phyloP scores from a whole-genome alignment of 2,797 vertebrate genomes.

The Intellagama lesueurii region DNA sequence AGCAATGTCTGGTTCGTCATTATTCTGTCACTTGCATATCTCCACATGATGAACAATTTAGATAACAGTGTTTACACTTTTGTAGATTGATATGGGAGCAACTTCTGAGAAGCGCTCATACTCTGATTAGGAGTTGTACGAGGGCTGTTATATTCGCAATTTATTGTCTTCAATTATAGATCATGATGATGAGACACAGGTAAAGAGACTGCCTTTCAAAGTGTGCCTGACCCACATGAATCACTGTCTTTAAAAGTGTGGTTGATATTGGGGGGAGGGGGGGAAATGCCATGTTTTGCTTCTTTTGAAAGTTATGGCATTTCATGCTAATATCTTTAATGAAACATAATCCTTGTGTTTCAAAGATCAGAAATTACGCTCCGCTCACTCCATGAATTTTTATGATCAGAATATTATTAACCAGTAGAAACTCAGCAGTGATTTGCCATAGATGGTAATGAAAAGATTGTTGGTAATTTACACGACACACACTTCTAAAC shows the following conservation, averaged over 20 bases:
- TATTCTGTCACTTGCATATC: too few relatives aligned
- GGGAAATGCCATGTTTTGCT: background rate
- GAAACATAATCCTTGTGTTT: background rate
- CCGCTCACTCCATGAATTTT: background rate
- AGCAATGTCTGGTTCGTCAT: background rate
- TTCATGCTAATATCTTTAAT: background rate
- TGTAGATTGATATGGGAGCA: background rate
- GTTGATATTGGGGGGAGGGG: background rate
- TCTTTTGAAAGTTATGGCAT: background rate
- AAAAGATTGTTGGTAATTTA: constrained; percentile 2
- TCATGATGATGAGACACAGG: background rate
- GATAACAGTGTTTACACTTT: background rate
- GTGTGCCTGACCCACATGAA: background rate
- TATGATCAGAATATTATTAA: background rate
- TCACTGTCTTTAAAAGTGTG: background rate
- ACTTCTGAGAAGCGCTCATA: background rate
- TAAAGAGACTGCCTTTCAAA: background rate
- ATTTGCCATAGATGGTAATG: background rate
- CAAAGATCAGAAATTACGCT: background rate
- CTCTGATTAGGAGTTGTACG: background rate
- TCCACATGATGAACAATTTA: too few relatives aligned
- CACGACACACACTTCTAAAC: background rate
- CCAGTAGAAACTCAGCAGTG: background rate
- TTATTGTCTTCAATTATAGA: background rate
- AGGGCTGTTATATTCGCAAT: background rate